A percentile compares a stretch with the other conserved stretches of the same genome.
Evolutionary conservation across 2,113 vertebrate species (phyloP).

Genomic region (Labeo catla): DNA sequence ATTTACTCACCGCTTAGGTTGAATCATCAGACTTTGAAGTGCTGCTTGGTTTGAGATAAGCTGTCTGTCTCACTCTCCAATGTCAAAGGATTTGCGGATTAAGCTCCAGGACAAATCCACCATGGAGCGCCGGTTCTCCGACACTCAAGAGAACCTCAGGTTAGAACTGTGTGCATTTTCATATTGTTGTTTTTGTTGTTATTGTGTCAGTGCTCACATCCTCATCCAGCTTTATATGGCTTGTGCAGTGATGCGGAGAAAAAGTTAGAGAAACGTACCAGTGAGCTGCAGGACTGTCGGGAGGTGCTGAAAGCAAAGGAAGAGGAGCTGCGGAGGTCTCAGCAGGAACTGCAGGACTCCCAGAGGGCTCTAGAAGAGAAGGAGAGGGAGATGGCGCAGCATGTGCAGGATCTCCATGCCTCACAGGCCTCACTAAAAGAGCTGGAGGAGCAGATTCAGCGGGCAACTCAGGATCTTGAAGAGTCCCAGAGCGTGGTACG

Average conservation of each 20-base stretch:
- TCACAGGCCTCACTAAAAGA: slow-evolving; percentile 57
- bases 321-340: slow-evolving; percentile 58
- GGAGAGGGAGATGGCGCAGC: slow-evolving; percentile 61
- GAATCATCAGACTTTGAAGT: slow-evolving; percentile 26
- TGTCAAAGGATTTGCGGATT: slow-evolving; percentile 69
- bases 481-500: slow-evolving; percentile 70
- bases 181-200: slow-evolving; percentile 1
- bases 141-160: slow-evolving; percentile 81
- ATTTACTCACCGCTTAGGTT: slow-evolving; percentile 11
- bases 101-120: slow-evolving; percentile 75
- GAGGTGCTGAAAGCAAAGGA: slow-evolving; percentile 76
- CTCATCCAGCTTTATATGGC: not conserved
- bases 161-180: slow-evolving; percentile 62
- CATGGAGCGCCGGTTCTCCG: slow-evolving; percentile 70
- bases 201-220: slow-evolving; percentile 26
- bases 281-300: slow-evolving; percentile 71
- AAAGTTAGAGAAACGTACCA: slow-evolving; percentile 74
- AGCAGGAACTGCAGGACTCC: slow-evolving; percentile 62
- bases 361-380: slow-evolving; percentile 57
- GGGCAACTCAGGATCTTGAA: slow-evolving; percentile 72
- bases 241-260: slow-evolving; percentile 76
- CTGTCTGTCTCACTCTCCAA: slow-evolving; percentile 17
- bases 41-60: slow-evolving; percentile 13
- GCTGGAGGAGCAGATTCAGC: slow-evolving; percentile 74
- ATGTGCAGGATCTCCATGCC: slow-evolving; percentile 59